A percentile compares a stretch with the other conserved stretches of the same genome.
Conservation (phyloP, 2,888 invertebrate genomes). For the Aromia moschata region DNA sequence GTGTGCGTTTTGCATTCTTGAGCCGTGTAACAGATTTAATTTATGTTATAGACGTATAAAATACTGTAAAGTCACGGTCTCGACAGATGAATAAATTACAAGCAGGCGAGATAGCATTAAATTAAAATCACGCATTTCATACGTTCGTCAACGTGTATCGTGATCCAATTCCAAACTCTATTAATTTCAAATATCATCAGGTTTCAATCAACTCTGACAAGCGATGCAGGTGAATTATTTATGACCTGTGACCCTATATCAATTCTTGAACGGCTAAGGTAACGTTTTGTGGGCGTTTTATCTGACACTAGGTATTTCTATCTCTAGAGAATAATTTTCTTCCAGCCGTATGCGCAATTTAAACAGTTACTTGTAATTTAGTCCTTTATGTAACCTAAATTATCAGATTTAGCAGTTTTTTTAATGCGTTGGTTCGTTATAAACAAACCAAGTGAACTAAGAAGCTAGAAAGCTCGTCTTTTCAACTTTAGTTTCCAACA, state of each 20-base stretch:
- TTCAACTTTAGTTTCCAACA: too few species aligned
- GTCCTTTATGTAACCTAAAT: too few species aligned
- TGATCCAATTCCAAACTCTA: slow-evolving; percentile 44
- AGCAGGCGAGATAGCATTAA: slow-evolving; percentile 28
- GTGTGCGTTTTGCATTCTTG: background rate
- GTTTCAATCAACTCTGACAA: slow-evolving; percentile 40
- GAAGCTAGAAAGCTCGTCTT: too few species aligned
- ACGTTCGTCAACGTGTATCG: slow-evolving; percentile 31
- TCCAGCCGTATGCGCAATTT: too few species aligned
- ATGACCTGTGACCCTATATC: slow-evolving; percentile 15
- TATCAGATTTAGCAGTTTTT: too few species aligned
- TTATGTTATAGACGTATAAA: slow-evolving; percentile 20
- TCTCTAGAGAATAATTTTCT: too few species aligned
- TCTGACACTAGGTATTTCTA: too few species aligned
- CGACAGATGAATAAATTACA: slow-evolving; percentile 36
- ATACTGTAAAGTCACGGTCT: slow-evolving; percentile 37
- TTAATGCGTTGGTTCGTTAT: too few species aligned
- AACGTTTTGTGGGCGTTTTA: background rate
- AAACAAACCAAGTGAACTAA: too few species aligned
- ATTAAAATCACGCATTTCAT: slow-evolving; percentile 41
- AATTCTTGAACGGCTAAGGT: slow-evolving; percentile 3
- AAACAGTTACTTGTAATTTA: too few species aligned
- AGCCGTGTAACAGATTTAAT: background rate
- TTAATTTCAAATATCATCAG: slow-evolving; percentile 44
- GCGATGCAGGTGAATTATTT: slow-evolving; percentile 35